phyloP scores from a whole-genome alignment of 2,113 vertebrate genomes.

The Sinocyclocheilus anophthalmus region DNA sequence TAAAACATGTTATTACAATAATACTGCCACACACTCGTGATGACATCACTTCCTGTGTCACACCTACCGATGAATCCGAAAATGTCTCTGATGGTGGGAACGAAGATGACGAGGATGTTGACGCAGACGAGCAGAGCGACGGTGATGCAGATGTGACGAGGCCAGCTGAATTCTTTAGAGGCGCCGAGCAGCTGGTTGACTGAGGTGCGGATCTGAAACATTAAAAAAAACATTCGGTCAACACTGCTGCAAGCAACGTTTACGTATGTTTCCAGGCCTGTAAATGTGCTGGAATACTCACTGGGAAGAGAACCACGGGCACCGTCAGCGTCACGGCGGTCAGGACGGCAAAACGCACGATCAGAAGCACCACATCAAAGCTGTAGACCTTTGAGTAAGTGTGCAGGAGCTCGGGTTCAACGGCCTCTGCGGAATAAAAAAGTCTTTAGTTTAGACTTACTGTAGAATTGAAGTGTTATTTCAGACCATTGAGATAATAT shows the following conservation, averaged over 20 bases:
- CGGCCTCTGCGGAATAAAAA: slow-evolving; percentile 70
- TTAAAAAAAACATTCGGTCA: not conserved
- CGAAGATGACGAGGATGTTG: slow-evolving; percentile 91
- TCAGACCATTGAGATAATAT: too few relatives aligned
- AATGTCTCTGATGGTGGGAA: slow-evolving; percentile 93
- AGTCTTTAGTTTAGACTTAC: not conserved
- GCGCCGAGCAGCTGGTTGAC: slow-evolving; percentile 86
- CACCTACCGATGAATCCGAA: slow-evolving; percentile 95
- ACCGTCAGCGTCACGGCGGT: slow-evolving; percentile 94
- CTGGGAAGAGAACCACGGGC: slow-evolving; percentile 95
- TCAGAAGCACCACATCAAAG: slow-evolving; percentile 85
- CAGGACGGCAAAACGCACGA: slow-evolving; percentile 93
- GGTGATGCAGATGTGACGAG: slow-evolving; percentile 87
- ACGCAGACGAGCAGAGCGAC: slow-evolving; percentile 78
- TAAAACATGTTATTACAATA: too few relatives aligned
- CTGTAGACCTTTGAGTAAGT: slow-evolving; percentile 85
- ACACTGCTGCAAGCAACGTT: not conserved
- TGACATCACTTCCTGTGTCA: not conserved
- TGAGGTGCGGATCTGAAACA: slow-evolving; percentile 88
- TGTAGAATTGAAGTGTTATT: too few relatives aligned
- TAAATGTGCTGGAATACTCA: slow-evolving; percentile 72
- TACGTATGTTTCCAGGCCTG: not conserved
- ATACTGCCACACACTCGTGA: too few relatives aligned
- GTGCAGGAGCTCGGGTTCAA: slow-evolving; percentile 91
- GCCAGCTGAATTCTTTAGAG: slow-evolving; percentile 88